Base-by-base conservation (phyloP, 1,140 invertebrate species). In the Aphaenogaster ashmeadi region DNA sequence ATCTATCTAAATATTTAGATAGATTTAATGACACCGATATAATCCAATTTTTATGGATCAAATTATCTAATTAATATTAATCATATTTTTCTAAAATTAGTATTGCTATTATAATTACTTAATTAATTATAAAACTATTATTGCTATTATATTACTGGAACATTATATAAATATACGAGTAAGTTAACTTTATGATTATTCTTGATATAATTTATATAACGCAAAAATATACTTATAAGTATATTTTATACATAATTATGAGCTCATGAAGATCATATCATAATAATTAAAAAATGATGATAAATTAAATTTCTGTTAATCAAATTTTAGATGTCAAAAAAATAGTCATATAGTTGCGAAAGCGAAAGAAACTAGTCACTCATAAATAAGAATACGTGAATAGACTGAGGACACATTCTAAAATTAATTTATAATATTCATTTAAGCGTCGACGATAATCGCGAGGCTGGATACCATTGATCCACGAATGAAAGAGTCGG, bases 21-120 rank as follows among this genome's bases (percentile, higher is more conserved):
- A 13, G 21, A 69, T 69, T 69, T 69, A 6, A 47, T 15, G 4
- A 47, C 27, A 44, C 18, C 27, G 27, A 27, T 27, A 27, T 27
- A 27, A 27, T 27, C 27, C 0, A 52, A 54, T n/a, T 8, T 52
- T 36, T 36, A n/a, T 52, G 3, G 11, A 8, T 21, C 7, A 11
- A 72, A 72, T 72, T 72, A 72, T 36, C 33, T 54, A 54, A 72
- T 36, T 72, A 36, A 36, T 54, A 72, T 38, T 3, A 72, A 6
- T 72, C 54, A 15, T 72, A 44, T 41, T 44, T 44, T 0, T 3
- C 5, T 72, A n/a, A 54, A 72, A 72, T 11, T 54, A 54, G 8
- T 52, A 52, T 54, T 9, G 36, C n/a, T 36, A 11, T 54, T n/a
- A 36, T 52, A 21, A 11, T 27, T 27, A 27, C 27, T 27, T 27